Conservation (phyloP, 2,113 vertebrate species). For the Entelurus aequoreus region DNA sequence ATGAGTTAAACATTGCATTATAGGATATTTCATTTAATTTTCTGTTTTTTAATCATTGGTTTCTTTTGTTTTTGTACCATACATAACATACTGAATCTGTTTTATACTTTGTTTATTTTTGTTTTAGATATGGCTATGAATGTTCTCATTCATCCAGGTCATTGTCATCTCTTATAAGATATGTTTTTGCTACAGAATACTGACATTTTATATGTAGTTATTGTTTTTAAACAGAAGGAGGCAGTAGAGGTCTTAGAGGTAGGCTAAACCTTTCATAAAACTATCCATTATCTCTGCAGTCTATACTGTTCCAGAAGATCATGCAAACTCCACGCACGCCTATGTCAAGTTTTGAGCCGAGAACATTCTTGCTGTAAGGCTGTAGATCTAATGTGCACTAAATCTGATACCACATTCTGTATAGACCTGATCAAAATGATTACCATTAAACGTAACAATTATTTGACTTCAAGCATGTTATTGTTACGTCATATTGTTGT, state of each 20-base stretch:
- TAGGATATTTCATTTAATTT: not conserved
- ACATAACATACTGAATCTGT: not conserved
- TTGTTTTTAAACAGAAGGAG: conserved; percentile 35
- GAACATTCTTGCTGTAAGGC: not conserved
- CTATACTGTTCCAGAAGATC: not conserved
- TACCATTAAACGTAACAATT: too few relatives aligned
- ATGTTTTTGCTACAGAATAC: not conserved
- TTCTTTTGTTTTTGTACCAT: not conserved
- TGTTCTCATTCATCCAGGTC: not conserved
- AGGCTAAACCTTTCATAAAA: not conserved
- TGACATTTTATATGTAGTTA: conserved; percentile 23
- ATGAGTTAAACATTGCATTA: conserved; percentile 11
- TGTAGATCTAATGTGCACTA: not conserved
- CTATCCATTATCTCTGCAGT: too few relatives aligned
- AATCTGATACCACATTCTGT: not conserved
- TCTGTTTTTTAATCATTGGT: not conserved
- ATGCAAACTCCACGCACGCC: too few relatives aligned
- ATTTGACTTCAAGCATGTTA: too few relatives aligned
- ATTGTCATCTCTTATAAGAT: too few relatives aligned
- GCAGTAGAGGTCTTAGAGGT: conserved; percentile 45
- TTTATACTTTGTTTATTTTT: not conserved
- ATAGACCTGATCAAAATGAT: not conserved
- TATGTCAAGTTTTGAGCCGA: not conserved
- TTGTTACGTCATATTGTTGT: too few relatives aligned
- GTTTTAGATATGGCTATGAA: not conserved